Base-by-base conservation (phyloP, 1,140 invertebrate species). In the Penaeus japonicus region DNA sequence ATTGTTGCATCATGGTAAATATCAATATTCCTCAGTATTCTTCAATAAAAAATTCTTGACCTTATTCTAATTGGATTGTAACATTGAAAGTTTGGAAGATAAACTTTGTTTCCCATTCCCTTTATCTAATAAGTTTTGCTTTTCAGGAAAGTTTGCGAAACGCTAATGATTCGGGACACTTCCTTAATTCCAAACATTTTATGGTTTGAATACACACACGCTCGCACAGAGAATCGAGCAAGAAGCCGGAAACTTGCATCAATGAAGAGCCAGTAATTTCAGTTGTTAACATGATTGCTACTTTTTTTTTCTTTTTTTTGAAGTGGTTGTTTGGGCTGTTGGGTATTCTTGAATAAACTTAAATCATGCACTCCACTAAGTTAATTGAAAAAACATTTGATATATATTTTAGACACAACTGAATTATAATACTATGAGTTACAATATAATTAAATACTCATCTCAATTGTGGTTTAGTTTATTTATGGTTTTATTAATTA, bases 171-270 rank as follows among this genome's bases (percentile, higher is more conserved):
- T 89, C 94, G 97, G 90, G 97, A 98, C 91, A 97, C 97, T 73
- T 97, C 97, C 12, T 93, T 98, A 47, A 98, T 98, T 92, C 97
- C 97, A 20, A 98, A 98, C 92, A 96, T 98, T 12, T 92, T 98
- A 84, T 98, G 97, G 97, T 98, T 98, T 92, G 97, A 98, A 92
- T 98, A 98, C 92, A 97, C 96, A 97, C 92, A 95, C 95, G 18
- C 95, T 96, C 91, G 95, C 95, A 47, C 94, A 96, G 91, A 96
- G 54, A 90, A 85, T 78, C 59, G 89, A 82, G 57, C 87, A 17
- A 87, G 89, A 55, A 86, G 96, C 78, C 94, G 97, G 90, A 98
- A 98, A 93, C 93, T 97, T 89, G 96, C 96, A 1, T 96, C 96
- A 17, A 95, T 97, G 94, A 97, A 97, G 93, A 96, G 96, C 17